Base-by-base conservation (phyloP, 2,797 vertebrate genomes). In the Thalassophryne amazonica region DNA sequence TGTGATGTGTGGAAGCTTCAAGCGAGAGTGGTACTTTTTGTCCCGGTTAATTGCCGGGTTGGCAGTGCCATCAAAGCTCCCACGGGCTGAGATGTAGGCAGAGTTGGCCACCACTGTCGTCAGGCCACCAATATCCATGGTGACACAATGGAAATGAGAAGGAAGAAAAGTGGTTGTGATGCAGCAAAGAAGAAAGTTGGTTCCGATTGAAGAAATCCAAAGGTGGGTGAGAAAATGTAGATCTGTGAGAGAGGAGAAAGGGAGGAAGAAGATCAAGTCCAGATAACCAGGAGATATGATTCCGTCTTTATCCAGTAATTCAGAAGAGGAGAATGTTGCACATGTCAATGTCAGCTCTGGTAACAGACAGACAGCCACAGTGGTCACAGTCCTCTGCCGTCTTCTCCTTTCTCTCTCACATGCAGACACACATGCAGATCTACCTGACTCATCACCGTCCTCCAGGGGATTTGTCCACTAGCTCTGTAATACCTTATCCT, bases 71-170 rank as follows among this genome's bases (percentile, higher is more conserved):
- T 95, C 93, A 0, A 92, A 68, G 54, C 93, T 93, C 19, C 91
- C 93, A 0, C 94, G 86, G 18, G 94, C 94, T 0, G 91, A 90
- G 9, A 95, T 94, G 75, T 94, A 96, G 23, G 93, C 93, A 0
- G 94, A 95, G 75, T 95, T 95, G 65, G 94, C 94, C 59, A 95
- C 92, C 77, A 95, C 93, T 0, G 94, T 95, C 10, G 93, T 91
- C 66, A 94, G 60, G 29, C 91, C 89, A 19, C 94, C 91, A 1
- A 94, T 90, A 76, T 95, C 94, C 94, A 95, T 95, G 76, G 35
- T 38, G 57, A 58, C 31, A 6, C 19, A 10, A 47, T 15, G n/a
- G 9, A 38, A 25, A 27, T 10, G 17, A 16, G 14, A 4, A 21
- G 7, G 4, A 10, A 23, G 36, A 46, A 22, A 29, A 19, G 9